Conservation (phyloP, 2,888 invertebrate genomes). For the Tetramorium bicarinatum region DNA sequence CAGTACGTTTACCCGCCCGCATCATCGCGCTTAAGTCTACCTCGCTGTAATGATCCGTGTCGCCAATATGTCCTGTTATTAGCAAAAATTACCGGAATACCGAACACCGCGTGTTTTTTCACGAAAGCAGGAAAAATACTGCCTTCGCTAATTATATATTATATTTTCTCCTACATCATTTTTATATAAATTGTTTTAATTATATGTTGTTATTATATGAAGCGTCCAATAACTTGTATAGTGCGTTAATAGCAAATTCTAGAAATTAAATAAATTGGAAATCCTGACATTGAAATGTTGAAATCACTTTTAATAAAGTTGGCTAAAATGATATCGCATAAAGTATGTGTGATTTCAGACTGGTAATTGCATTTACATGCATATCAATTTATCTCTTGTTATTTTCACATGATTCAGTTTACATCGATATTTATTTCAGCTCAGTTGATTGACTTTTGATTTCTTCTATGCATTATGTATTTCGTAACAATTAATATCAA, state of each 20-base stretch:
- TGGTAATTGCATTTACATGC: background rate
- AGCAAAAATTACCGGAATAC: conserved; percentile 4
- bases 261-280: background rate
- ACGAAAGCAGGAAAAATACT: background rate
- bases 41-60: conserved; percentile 20
- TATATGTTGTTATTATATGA: background rate
- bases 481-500: background rate
- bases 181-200: background rate
- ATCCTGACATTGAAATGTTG: background rate
- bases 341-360: background rate
- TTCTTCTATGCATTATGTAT: background rate
- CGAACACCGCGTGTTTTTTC: background rate
- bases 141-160: background rate
- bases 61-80: background rate
- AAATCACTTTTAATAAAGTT: background rate
- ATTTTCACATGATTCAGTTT: background rate
- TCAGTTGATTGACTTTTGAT: background rate
- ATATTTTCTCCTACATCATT: background rate
- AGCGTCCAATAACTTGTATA: background rate
- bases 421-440: conserved; percentile 6
- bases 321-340: background rate
- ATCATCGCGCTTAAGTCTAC: conserved; percentile 3
- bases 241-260: background rate
- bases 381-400: background rate
- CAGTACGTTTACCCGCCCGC: background rate